These are phyloP conservation scores for Troilus luridus DNA, from an alignment of 2,888 invertebrate species.

Conservation along the genomic window DNA sequence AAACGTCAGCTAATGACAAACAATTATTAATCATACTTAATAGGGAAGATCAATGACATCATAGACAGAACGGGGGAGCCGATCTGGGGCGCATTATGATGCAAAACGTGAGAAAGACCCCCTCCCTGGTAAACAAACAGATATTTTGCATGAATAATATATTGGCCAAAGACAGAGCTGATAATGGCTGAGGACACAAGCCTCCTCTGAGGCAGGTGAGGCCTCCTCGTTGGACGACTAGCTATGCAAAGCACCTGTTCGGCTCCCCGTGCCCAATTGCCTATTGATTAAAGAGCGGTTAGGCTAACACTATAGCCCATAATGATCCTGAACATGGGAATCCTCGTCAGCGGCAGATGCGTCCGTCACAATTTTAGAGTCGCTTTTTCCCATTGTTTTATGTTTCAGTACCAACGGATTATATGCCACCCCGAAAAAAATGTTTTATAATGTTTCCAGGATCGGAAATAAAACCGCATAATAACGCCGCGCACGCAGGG, in stretches of 20 bases:
- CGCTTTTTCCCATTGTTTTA: not conserved
- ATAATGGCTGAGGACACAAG: not conserved
- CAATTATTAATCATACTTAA: conserved; percentile 50
- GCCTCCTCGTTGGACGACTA: not conserved
- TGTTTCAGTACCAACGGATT: no score
- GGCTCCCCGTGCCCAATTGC: conserved; percentile 11
- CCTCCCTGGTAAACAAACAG: conserved; percentile 47
- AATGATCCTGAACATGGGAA: conserved; percentile 55
- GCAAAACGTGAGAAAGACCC: conserved; percentile 56
- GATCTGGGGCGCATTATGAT: conserved; percentile 49
- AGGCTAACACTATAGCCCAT: conserved; percentile 13
- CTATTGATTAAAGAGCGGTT: conserved; percentile 58
- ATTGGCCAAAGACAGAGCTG: conserved; percentile 19
- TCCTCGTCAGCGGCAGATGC: not conserved
- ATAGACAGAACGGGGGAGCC: not conserved
- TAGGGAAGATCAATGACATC: conserved; percentile 11
- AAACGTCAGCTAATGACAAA: conserved; percentile 16
- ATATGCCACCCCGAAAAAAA: no score
- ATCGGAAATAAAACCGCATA: not conserved
- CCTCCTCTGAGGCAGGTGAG: not conserved
- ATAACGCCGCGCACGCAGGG: no score
- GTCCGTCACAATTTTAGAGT: not conserved
- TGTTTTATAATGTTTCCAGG: not conserved
- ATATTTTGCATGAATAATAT: conserved; percentile 39
- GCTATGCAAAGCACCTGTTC: conserved; percentile 58